A percentile compares a stretch with the other conserved stretches of the same genome.
phyloP scores from a whole-genome alignment of 2,797 vertebrate species.

The Diplodus sargus region DNA sequence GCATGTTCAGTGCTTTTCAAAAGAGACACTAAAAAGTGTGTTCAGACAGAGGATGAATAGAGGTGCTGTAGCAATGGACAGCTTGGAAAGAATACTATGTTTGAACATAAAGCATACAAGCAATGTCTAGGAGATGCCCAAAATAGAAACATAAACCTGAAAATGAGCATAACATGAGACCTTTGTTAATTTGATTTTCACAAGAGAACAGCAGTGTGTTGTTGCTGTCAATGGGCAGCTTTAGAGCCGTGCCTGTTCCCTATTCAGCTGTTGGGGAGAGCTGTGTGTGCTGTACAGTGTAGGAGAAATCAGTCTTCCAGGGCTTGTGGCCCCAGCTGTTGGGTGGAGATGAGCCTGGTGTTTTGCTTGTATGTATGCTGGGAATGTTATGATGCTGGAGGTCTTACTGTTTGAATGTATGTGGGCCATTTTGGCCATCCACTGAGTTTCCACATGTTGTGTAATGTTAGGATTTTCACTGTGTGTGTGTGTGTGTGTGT shows the following conservation, averaged over 20 bases:
- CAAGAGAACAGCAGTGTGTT: not conserved
- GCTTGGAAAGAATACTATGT: no score
- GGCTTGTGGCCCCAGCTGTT: slow-evolving; percentile 56
- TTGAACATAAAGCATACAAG: no score
- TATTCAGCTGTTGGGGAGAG: slow-evolving; percentile 42
- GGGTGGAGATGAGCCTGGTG: slow-evolving; percentile 35
- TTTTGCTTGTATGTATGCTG: slow-evolving; percentile 16
- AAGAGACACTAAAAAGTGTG: no score
- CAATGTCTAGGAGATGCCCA: no score
- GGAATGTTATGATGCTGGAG: not conserved
- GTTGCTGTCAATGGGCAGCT: not conserved
- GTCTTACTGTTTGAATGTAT: slow-evolving; percentile 17
- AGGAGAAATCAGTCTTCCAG: slow-evolving; percentile 44
- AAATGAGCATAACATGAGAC: no score
- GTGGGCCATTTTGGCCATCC: not conserved
- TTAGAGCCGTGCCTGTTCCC: not conserved
- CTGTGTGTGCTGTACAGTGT: slow-evolving; percentile 23
- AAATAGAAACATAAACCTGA: no score
- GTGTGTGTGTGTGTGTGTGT: slow-evolving; percentile 17
- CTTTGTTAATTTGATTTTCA: not conserved
- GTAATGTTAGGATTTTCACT: slow-evolving; percentile 22
- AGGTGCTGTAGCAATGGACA: no score
- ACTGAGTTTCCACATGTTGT: slow-evolving; percentile 18
- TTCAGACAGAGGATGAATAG: no score
- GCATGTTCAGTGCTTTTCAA: no score